Evolutionary conservation across 2,888 invertebrate genomes (phyloP), one percentile per base, ranked within the genome.

Genomic region (Furcula furcula): DNA sequence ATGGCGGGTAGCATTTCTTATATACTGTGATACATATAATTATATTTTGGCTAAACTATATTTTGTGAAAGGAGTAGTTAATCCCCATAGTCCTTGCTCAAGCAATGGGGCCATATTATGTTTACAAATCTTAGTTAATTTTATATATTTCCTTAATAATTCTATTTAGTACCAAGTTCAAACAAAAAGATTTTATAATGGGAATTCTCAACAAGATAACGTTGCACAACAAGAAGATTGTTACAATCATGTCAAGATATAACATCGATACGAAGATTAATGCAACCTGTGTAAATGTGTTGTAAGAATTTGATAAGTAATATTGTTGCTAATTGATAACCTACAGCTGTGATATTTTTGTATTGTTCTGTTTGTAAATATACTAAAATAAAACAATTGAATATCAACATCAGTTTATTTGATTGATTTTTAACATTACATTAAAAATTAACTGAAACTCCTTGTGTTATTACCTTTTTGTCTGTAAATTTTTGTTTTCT

Each of bases 401-500:
- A 43, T 45, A 42, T 42, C 6, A 49, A 41, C 33, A 55, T 11
- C 26, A 35, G 49, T 57, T 58, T 55, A 58, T 54, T 64, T n/a
- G n/a, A n/a, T 28, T 21, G 21, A 11, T 10, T 7, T 9, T 19
- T 28, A 16, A 28, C 10, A 42, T 29, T 32, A 29, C 29, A 31
- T 31, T 29, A 5, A 42, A 35, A 45, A 42, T 63, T 56, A 80
- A 50, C 73, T 76, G 21, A 68, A 56, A 19, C 63, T 45, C 30
- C 66, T 71, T 13, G 65, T 77, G 28, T 76, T 81, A 47, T 77
- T 83, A 20, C 80, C 86, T 54, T 86, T 90, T 62, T 92, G 92
- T 37, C 92, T 87, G 58, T 91, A 93, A 13, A 91, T 90, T 64
- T 90, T 92, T 11, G 91, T 91, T 63, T 91, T 91, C 29, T 90